Percentiles rank a stretch among this genome's conserved stretches.
Conservation (phyloP, 2,888 invertebrate species). For the Bellardia pandia region DNA sequence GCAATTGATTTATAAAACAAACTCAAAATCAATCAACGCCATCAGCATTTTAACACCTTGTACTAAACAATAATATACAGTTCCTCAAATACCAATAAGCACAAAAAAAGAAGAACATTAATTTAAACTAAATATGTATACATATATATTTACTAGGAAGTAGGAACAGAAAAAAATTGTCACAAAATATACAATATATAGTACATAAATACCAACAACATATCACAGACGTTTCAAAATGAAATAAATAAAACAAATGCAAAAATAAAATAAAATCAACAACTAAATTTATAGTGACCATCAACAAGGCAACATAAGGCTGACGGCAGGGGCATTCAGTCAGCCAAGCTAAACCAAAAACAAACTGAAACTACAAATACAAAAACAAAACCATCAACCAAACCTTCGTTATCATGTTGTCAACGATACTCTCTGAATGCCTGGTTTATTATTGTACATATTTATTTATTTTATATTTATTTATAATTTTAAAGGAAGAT, state of each 20-base stretch:
- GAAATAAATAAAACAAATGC: not conserved
- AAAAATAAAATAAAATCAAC: constrained; percentile 25
- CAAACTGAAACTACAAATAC: constrained; percentile 1
- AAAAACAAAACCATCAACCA: not conserved
- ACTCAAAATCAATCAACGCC: not conserved
- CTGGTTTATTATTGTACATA: not conserved
- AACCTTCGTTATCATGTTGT: constrained; percentile 28
- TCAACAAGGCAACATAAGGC: constrained; percentile 23
- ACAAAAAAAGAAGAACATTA: constrained; percentile 2
- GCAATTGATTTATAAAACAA: too few relatives aligned
- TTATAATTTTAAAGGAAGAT: constrained; percentile 7
- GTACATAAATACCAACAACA: not conserved
- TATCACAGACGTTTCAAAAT: not conserved
- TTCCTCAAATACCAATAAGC: too few relatives aligned
- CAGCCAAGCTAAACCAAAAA: constrained; percentile 21
- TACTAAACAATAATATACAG: not conserved
- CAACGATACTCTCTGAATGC: constrained; percentile 7
- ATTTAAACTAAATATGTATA: constrained; percentile 10
- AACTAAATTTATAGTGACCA: constrained; percentile 28
- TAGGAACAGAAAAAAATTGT: constrained; percentile 25
- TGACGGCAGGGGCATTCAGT: not conserved
- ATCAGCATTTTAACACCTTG: not conserved
- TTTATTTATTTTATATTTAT: not conserved
- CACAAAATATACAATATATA: not conserved
- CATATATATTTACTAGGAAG: constrained; percentile 43